Base-by-base conservation (phyloP, 2,113 vertebrate genomes). In the Coptodon bakossiorum region DNA sequence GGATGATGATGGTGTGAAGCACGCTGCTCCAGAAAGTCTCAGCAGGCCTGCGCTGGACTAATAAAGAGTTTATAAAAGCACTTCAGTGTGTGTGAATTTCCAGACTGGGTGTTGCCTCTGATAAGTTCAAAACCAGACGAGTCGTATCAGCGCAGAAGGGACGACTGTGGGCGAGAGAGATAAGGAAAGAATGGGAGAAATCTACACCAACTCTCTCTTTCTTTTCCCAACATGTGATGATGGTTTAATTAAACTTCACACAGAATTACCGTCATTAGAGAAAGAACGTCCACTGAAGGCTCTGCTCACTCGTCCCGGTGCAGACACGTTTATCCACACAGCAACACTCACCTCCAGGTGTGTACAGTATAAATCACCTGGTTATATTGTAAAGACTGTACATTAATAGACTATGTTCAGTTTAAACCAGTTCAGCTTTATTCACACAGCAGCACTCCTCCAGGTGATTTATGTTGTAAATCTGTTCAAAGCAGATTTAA, bases 71-170 rank as follows among this genome's bases (percentile, higher is more conserved):
- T 31, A 61, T 45, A 22, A 81, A 71, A 61, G 27, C 63, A 2
- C 66, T 89, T 66, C 45, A 79, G 57, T 87, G 48, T 59, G 66
- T 61, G 85, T 84, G 85, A 63, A 83, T 89, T 82, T 85, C 71
- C 90, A 91, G 82, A 89, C 90, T 38, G 90, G 88, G 90, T 80
- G 90, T 85, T 19, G 40, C 14, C 88, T 5, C 79, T 57, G 88
- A 91, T 89, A 89, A 87, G 16, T 48, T 81, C 43, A 50, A 78
- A 50, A 78, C 71, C 24, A 78, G 71, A 50, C 71, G 2, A 78
- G 29, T 31, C 10, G 16, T 78, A 78, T 78, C 43, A 78, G 71
- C 27, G 6, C 43, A 76, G 16, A 76, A 31, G 79, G 66, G 45
- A 81, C 5, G 11, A 40, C 76, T 82, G 10, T 89, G 84, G 66